Base-by-base conservation (phyloP, 2,888 invertebrate species). In the Himalopsyche japonica region DNA sequence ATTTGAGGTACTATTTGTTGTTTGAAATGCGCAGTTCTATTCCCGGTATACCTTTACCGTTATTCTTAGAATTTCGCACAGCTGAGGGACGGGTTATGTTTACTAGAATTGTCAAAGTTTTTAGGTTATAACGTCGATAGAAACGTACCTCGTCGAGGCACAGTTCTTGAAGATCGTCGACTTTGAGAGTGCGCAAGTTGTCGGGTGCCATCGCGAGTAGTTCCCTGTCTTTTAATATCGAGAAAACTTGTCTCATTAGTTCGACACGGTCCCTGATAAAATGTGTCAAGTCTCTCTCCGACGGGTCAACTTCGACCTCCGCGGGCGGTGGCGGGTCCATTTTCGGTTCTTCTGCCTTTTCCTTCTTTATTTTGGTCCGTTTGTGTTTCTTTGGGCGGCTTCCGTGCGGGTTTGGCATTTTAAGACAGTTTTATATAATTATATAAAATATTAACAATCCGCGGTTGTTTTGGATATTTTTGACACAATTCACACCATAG, bases 251-350 rank as follows among this genome's bases (percentile, higher is more conserved):
- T 37, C 93, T 93, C 88, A 94, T 92, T 24, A 94, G 87, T 87
- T 94, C 94, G 0, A 94, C 91, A 24, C 94, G 89, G 87, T 94
- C 94, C 86, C 93, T 93, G 0, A 94, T 91, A 86, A 93, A 94
- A 87, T 93, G 91, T 0, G 93, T 91, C 84, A 94, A 90, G 87
- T 93, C 93, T 76, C 93, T 91, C 5, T 92, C 92, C 37, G 76
- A 37, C 32, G 76, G 57, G 32, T 79, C 70, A 1, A 64, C 37
- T 3, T 82, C 77, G 10, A 34, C 18, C 1, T 18, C 34, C 30
- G 43, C 15, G 88, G 64, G 24, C 8, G 27, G 20, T 1, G 12
- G n/a, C 8, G 12, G 27, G 18, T 37, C 76, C n/a, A 18, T 47
- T 15, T 37, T 76, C 27, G 32, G 57, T 1, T 27, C 47, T 84